These are phyloP conservation scores for Paramisgurnus dabryanus DNA, from an alignment of 2,113 vertebrate species.

Conservation along the genomic window DNA sequence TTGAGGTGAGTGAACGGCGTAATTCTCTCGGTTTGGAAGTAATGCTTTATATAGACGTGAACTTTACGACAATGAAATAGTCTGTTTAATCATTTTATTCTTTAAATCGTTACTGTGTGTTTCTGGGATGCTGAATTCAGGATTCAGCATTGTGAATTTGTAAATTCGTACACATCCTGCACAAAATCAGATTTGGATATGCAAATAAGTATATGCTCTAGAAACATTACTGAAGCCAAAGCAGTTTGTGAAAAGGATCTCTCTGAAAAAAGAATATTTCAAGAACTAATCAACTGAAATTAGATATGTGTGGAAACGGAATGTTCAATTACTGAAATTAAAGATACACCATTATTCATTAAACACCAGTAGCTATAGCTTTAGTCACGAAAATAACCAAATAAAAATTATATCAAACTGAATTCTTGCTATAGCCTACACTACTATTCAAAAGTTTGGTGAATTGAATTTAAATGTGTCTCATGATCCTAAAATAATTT, in stretches of 20 bases:
- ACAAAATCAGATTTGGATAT: conserved; percentile 4
- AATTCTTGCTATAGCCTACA: no score
- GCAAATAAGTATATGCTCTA: not conserved
- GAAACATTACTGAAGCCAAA: not conserved
- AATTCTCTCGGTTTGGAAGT: not conserved
- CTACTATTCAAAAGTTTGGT: no score
- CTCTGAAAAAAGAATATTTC: not conserved
- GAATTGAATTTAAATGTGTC: no score
- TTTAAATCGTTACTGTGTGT: not conserved
- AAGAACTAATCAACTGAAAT: not conserved
- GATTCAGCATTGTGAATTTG: not conserved
- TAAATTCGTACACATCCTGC: not conserved
- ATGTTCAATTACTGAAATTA: not conserved
- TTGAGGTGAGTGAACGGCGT: conserved; percentile 33
- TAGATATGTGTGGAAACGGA: no score
- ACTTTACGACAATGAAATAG: not conserved
- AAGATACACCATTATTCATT: no score
- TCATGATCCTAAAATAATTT: no score
- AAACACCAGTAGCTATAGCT: no score
- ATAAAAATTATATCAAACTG: no score
- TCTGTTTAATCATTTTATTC: conserved; percentile 2
- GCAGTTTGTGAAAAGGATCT: not conserved
- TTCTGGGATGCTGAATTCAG: not conserved
- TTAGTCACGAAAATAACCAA: no score
- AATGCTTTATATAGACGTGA: not conserved